Evolutionary conservation across 2,888 invertebrate genomes (phyloP).

Genomic region (Ypsolopha scabrella): DNA sequence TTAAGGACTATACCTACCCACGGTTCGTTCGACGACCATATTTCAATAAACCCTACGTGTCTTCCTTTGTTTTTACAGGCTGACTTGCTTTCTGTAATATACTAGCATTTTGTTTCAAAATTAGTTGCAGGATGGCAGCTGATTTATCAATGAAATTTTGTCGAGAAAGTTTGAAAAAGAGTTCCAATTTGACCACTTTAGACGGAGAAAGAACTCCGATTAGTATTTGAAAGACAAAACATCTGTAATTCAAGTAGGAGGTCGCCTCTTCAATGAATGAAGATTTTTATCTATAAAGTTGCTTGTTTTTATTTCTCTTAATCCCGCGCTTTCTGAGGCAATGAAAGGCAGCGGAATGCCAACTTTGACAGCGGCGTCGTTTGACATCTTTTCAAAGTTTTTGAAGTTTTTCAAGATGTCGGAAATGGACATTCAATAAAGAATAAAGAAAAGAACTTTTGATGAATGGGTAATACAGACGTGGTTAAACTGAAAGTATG

Average conservation of each 20-base stretch:
- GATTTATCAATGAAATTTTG: too few relatives aligned
- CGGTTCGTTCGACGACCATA: slow-evolving; percentile 27
- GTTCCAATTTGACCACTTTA: background rate
- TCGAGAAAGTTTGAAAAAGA: background rate
- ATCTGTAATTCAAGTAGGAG: too few relatives aligned
- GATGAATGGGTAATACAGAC: background rate
- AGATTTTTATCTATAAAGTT: background rate
- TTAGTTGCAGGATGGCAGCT: too few relatives aligned
- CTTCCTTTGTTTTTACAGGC: slow-evolving; percentile 9
- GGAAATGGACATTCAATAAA: slow-evolving; percentile 57
- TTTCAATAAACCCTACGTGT: slow-evolving; percentile 41
- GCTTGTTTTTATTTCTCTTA: background rate
- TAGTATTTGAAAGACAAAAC: background rate
- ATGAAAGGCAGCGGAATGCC: slow-evolving; percentile 13
- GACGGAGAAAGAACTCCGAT: background rate
- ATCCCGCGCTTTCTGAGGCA: background rate
- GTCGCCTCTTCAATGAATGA: background rate
- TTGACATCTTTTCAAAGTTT: slow-evolving; percentile 50
- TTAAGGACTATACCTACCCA: slow-evolving; percentile 30
- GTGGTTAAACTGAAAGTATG: background rate
- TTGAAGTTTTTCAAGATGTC: slow-evolving; percentile 32
- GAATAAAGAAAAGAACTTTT: slow-evolving; percentile 30
- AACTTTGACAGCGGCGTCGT: slow-evolving; percentile 51
- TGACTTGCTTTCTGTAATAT: too few relatives aligned
- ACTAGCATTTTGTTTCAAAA: too few relatives aligned